phyloP scores from a whole-genome alignment of 2,113 vertebrate species.

The Gallinago paraguaiae region DNA sequence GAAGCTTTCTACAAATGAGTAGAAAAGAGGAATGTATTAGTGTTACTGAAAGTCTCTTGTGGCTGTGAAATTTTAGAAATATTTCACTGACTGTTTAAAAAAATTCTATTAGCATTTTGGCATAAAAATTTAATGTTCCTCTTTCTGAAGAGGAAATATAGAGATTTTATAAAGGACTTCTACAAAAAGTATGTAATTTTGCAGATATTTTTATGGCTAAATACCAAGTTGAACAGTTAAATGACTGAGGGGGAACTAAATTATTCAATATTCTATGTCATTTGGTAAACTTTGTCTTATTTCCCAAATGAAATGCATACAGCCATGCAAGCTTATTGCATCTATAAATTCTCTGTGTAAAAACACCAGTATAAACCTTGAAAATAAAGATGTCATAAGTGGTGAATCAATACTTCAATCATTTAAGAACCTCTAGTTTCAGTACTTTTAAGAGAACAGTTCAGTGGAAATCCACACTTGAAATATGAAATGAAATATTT shows the following conservation, averaged over 20 bases:
- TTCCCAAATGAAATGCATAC: background rate
- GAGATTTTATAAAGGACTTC: background rate
- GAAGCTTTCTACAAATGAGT: background rate
- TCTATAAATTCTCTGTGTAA: background rate
- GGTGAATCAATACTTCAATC: background rate
- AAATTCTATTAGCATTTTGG: background rate
- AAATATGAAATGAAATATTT: background rate
- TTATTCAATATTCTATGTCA: background rate
- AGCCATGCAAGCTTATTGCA: background rate
- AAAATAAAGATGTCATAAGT: background rate
- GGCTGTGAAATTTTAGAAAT: background rate
- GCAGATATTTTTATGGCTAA: background rate
- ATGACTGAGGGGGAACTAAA: background rate
- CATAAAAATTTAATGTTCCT: background rate
- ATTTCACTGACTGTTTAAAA: background rate
- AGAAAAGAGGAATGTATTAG: background rate
- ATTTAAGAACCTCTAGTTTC: background rate
- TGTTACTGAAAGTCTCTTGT: background rate
- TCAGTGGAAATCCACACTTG: background rate
- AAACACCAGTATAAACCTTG: background rate
- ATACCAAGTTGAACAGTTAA: background rate
- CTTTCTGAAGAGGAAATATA: background rate
- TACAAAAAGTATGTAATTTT: background rate
- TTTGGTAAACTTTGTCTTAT: background rate
- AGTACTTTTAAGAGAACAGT: background rate